Evolutionary conservation across 2,113 vertebrate species (phyloP).

Genomic region (Dolichotis patagonum): DNA sequence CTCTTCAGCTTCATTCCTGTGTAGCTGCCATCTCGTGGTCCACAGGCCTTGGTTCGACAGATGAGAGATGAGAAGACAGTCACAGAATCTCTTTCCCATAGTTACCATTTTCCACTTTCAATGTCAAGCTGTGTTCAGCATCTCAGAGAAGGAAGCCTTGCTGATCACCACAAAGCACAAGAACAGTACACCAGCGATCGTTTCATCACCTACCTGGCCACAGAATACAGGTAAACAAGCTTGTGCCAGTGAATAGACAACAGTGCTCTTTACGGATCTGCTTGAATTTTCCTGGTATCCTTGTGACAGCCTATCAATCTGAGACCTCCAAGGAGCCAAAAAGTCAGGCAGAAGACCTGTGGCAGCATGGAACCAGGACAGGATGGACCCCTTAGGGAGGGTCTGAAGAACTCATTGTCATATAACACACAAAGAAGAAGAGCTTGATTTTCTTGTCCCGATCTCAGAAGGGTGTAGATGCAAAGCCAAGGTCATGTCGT

Average conservation of each 20-base stretch:
- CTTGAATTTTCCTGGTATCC: not conserved
- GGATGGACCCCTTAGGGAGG: not conserved
- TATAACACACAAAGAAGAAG: not conserved
- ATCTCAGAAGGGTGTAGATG: not conserved
- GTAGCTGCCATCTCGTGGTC: not conserved
- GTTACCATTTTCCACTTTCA: not conserved
- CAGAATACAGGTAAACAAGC: not conserved
- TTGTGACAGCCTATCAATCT: rapidly evolving
- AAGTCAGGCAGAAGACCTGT: not conserved
- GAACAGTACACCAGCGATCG: not conserved
- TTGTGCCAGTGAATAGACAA: no score
- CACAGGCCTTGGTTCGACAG: not conserved
- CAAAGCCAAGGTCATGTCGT: not conserved
- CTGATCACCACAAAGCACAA: no score
- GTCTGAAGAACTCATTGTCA: not conserved
- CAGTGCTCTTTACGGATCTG: not conserved
- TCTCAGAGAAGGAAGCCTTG: not conserved
- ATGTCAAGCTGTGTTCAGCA: not conserved
- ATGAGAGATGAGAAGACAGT: not conserved
- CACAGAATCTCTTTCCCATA: not conserved
- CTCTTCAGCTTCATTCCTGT: not conserved
- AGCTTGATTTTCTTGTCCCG: not conserved
- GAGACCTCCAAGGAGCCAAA: not conserved
- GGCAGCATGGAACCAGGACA: not conserved
- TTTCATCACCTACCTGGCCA: no score